Conservation (phyloP, 2,888 invertebrate species). For the Prenolepis imparis region DNA sequence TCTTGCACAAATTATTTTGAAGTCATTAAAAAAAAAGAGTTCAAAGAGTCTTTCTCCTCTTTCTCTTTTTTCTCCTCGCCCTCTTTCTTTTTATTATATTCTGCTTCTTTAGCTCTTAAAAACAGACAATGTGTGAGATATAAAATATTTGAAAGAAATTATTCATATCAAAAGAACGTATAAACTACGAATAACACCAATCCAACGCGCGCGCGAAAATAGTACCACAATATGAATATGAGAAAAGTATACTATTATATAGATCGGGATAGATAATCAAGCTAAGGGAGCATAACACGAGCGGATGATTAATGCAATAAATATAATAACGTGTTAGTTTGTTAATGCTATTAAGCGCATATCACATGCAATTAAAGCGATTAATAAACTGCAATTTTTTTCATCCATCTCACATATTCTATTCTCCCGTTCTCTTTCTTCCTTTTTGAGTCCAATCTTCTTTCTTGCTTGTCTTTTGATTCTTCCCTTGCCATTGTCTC, state of each 20-base stretch:
- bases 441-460: background rate
- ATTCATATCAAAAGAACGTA: background rate
- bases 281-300: background rate
- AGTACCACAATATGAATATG: too few relatives aligned
- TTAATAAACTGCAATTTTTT: background rate
- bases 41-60: background rate
- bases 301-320: background rate
- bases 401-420: background rate
- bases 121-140: background rate
- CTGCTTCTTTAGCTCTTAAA: background rate
- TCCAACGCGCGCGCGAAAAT: too few relatives aligned
- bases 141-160: constrained; percentile 1
- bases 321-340: background rate
- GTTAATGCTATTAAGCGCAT: background rate
- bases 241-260: too few relatives aligned
- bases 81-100: background rate
- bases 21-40: background rate
- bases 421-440: background rate
- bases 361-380: background rate
- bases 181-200: too few relatives aligned
- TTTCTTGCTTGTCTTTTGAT: background rate
- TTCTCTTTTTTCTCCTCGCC: background rate
- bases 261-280: background rate
- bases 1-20: background rate
- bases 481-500: background rate